Conservation (phyloP, 2,888 invertebrate genomes). For the Pristionchus mayeri region DNA sequence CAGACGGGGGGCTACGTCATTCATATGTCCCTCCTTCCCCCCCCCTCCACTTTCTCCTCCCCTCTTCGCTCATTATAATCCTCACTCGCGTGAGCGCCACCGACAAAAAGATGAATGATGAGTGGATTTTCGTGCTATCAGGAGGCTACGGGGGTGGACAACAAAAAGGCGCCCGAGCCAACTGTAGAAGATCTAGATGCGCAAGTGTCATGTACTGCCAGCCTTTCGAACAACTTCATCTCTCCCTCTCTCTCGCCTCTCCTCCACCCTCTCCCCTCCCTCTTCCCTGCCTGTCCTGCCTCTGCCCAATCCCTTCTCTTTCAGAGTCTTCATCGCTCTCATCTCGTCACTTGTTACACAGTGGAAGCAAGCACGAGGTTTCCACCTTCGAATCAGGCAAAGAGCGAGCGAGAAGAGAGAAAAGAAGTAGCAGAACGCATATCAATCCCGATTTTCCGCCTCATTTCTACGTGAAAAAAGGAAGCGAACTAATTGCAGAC, state of each 20-base stretch:
- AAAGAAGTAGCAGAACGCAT: neutral
- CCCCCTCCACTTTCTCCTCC: neutral
- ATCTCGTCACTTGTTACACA: constrained; percentile 18
- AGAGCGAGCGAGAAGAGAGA: neutral
- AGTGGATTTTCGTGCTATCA: constrained; percentile 25
- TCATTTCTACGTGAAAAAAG: neutral
- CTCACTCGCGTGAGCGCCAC: neutral
- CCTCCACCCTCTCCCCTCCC: neutral
- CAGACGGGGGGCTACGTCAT: too few species aligned
- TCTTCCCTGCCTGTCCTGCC: neutral
- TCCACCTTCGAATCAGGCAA: constrained; percentile 29
- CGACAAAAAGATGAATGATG: constrained; percentile 31
- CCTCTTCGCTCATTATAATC: constrained; percentile 9
- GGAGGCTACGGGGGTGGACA: neutral
- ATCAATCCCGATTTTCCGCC: neutral
- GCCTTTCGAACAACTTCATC: constrained; percentile 9
- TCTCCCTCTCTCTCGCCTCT: neutral
- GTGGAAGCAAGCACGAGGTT: constrained; percentile 1
- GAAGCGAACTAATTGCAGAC: constrained; percentile 13
- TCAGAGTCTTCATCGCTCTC: constrained; percentile 42
- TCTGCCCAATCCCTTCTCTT: neutral
- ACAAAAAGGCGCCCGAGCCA: neutral
- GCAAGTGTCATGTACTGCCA: neutral
- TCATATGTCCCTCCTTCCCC: neutral
- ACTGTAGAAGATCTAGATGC: neutral